Percentiles rank a stretch among this genome's conserved stretches.
Evolutionary conservation across 1,140 invertebrate genomes (phyloP).

Genomic region (Grapholita molesta): DNA sequence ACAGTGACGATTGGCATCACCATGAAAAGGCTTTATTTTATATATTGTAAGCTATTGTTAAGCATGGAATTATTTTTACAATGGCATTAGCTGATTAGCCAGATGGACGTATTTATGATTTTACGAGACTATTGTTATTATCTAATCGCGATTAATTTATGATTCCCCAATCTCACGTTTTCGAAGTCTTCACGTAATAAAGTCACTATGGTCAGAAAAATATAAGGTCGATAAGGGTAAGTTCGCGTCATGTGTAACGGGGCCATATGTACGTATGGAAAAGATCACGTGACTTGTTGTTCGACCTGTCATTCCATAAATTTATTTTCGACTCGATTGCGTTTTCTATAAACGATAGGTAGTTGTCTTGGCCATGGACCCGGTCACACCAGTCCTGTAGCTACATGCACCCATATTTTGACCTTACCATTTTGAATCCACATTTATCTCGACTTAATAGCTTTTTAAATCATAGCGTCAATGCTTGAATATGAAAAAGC

Average conservation of each 20-base stretch:
- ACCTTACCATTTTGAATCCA: too few relatives aligned
- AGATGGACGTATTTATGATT: not conserved
- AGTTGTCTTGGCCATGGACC: too few relatives aligned
- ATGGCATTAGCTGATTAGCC: not conserved
- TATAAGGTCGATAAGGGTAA: too few relatives aligned
- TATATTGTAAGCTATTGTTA: not conserved
- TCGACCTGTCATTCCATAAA: too few relatives aligned
- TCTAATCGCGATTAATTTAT: constrained; percentile 3
- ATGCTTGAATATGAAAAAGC: not conserved
- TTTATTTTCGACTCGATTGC: too few relatives aligned
- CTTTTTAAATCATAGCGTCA: not conserved
- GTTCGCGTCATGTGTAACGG: too few relatives aligned
- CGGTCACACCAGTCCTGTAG: too few relatives aligned
- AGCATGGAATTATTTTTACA: not conserved
- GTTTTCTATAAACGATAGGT: too few relatives aligned
- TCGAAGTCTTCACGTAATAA: not conserved
- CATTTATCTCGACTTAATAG: not conserved
- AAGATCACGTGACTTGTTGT: too few relatives aligned
- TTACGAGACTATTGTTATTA: not conserved
- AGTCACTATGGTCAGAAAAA: too few relatives aligned
- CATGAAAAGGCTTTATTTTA: not conserved
- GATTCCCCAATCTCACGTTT: not conserved
- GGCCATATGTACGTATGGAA: too few relatives aligned
- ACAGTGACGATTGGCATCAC: not conserved
- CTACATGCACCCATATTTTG: not conserved